These are phyloP conservation scores for Dicrurus megarhynchus DNA, from an alignment of 2,113 vertebrate species.

Conservation along the genomic window DNA sequence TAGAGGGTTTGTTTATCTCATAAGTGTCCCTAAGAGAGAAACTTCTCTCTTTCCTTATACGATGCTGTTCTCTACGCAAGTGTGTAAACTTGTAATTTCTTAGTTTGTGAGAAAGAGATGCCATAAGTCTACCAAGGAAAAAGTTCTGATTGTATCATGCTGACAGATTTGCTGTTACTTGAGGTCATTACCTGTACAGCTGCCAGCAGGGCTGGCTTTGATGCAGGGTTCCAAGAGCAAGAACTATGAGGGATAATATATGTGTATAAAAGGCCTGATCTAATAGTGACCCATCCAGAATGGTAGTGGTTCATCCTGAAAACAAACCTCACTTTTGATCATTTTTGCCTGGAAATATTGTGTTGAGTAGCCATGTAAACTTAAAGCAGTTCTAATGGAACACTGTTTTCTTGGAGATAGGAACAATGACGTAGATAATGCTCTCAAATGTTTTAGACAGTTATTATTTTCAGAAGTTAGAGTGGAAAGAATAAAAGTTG, in stretches of 20 bases:
- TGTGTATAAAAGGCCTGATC: background rate
- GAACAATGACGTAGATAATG: background rate
- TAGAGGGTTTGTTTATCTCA: background rate
- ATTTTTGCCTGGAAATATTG: background rate
- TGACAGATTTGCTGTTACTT: background rate
- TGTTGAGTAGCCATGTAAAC: background rate
- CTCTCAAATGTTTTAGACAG: background rate
- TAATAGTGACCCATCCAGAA: background rate
- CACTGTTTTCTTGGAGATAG: background rate
- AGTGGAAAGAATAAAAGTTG: background rate
- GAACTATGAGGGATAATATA: background rate
- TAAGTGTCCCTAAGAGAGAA: background rate
- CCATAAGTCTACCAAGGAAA: background rate
- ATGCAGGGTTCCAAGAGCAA: background rate
- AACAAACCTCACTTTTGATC: background rate
- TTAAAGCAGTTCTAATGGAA: background rate
- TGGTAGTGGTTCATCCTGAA: background rate
- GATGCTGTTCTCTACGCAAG: background rate
- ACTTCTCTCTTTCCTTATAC: background rate
- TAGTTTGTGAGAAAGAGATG: background rate
- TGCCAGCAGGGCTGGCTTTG: background rate
- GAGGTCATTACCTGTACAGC: background rate
- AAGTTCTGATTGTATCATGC: background rate
- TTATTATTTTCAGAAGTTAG: background rate
- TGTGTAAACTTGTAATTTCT: background rate